These are phyloP conservation scores for Eubasilissa splendida DNA, from an alignment of 2,888 invertebrate genomes.

Conservation along the genomic window DNA sequence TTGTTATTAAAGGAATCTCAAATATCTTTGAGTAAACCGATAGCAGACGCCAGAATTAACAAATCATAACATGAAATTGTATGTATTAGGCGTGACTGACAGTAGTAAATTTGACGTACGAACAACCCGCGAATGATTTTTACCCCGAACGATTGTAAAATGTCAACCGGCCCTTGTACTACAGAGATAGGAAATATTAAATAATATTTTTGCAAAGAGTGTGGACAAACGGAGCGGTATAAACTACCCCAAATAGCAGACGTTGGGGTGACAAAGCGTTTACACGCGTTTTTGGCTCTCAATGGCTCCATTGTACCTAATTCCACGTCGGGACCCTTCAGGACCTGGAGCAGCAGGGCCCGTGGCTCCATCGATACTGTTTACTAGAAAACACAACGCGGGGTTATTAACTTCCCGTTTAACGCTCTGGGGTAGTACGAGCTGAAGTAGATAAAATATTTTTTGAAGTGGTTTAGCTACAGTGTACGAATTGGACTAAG, in stretches of 20 bases:
- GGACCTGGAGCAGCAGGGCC: background rate
- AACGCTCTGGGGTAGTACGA: conserved; percentile 13
- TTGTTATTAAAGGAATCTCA: no score
- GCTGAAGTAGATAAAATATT: background rate
- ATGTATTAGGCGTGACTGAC: no score
- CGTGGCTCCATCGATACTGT: conserved; percentile 18
- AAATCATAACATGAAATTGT: no score
- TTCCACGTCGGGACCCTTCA: conserved; percentile 33
- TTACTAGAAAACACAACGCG: conserved; percentile 28
- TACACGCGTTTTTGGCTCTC: conserved; percentile 57
- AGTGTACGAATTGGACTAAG: no score
- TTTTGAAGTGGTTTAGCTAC: conserved; percentile 7
- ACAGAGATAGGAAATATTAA: no score
- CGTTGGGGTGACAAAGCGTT: conserved; percentile 54
- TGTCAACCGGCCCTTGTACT: no score
- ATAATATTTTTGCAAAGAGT: background rate
- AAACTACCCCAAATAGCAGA: conserved; percentile 20
- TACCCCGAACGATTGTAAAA: no score
- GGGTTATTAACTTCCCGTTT: conserved; percentile 36
- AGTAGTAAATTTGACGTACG: no score
- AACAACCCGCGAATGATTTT: no score
- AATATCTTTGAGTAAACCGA: no score
- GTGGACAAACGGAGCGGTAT: background rate
- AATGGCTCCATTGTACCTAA: conserved; percentile 48
- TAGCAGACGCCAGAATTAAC: no score